Base-by-base conservation (phyloP, 1,140 invertebrate genomes). In the Penaeus japonicus region DNA sequence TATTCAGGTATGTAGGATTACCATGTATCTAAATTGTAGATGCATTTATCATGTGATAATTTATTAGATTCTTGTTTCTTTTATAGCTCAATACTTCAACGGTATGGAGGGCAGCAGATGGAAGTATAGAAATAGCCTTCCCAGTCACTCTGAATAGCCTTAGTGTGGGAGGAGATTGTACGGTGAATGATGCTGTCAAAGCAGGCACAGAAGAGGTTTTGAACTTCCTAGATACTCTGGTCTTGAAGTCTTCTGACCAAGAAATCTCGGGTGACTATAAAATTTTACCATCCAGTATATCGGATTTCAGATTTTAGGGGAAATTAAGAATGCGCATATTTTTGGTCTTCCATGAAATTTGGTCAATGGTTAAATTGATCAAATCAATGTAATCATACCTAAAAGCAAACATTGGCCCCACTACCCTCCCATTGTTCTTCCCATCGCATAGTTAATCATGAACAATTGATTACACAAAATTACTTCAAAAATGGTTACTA, bases 241-340 rank as follows among this genome's bases (percentile, higher is more conserved):
- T 86, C 55, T n/a, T 80, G 5, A 86, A 65, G 27, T 86, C 85
- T 27, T 79, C 85, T 1, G 24, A 86, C 32, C 85, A 86, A n/a
- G 73, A 62, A 20, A 86, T 86, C 12, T 79, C 77, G 17, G 85
- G 85, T 86, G 27, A 65, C 75, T 59, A 15, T 30, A 10, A 78
- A 24, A 32, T 12, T 79, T 15, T 20, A 32, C 30, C 5, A n/a
- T 4, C 5, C 39, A 22, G 0, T 53, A 4, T 24, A 22, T 24
- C 27, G 4, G 18, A 30, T n/a, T 15, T 20, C 20, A 32, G 55
- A 30, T n/a, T n/a, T 59, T 22, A 10, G 1, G 10, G 1, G 7
- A 4, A 7, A 7, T 7, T 7, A 39, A 39, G 7, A n/a, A n/a
- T n/a, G n/a, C n/a, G n/a, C n/a, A n/a, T n/a, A n/a, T n/a, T n/a